Conservation (phyloP, 2,797 vertebrate species). For the Setipinna tenuifilis region DNA sequence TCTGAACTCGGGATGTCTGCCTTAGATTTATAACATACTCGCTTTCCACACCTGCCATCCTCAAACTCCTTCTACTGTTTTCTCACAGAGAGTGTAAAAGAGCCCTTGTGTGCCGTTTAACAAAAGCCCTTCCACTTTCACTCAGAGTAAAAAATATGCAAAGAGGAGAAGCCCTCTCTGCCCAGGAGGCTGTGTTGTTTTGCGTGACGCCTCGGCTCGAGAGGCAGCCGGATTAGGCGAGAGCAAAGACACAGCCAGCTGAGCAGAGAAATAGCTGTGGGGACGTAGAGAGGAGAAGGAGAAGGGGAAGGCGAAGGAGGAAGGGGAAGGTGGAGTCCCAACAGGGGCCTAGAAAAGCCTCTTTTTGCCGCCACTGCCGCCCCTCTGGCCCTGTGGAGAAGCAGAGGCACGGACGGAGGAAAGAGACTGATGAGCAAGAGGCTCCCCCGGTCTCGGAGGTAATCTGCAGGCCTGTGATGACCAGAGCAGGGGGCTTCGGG, state of each 20-base stretch:
- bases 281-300: slow-evolving; percentile 37
- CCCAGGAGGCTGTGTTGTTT: neutral
- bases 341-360: neutral
- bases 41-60: neutral
- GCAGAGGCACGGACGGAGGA: slow-evolving; percentile 9
- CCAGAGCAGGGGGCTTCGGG: neutral
- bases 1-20: neutral
- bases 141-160: neutral
- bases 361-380: neutral
- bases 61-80: neutral
- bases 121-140: neutral
- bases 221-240: neutral
- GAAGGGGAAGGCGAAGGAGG: neutral
- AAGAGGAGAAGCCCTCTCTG: neutral
- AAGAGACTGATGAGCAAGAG: neutral
- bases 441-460: neutral
- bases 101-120: no score
- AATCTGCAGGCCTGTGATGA: neutral
- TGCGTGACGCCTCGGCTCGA: neutral
- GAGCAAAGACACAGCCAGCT: slow-evolving; percentile 32
- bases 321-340: neutral
- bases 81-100: neutral
- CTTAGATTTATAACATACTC: neutral
- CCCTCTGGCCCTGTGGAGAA: neutral
- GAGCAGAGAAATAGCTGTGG: slow-evolving; percentile 43